Evolutionary conservation across 1,140 invertebrate species (phyloP), one percentile per base, ranked within the genome.

Genomic region (Dinothrombium tinctorium): DNA sequence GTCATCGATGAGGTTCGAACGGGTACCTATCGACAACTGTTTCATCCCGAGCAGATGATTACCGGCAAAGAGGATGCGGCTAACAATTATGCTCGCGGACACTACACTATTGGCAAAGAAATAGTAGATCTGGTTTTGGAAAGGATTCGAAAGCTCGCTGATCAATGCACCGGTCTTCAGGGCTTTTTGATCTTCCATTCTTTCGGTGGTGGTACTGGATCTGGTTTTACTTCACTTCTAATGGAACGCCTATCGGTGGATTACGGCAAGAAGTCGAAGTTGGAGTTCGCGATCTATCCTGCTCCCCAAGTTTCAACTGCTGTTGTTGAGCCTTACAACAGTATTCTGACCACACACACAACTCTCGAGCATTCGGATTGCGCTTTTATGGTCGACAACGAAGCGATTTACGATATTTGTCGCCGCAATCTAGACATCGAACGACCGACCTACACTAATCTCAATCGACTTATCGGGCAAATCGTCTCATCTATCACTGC

Each of bases 311-410:
- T 73, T 7, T 64, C 61, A 19, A 67, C 64, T 0, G 68, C 79
- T 9, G 76, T 87, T 32, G 79, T 87, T 1, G 82, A 87, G 54
- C 79, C 81, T 0, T 87, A 87, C 54, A 87, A 87, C 56, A 70
- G 79, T 0, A 62, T 84, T 4, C 56, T 86, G 25, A 73, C 78
- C 7, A 73, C 76, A 0, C 79, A 84, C 51, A 71, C 70, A 21
- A 73, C 72, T 22, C 65, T 87, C 51, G 72, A 86, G 49, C 69
- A 71, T 49, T 69, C 73, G 42, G 78, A 86, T 50, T 74, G 76
- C 32, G 73, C 71, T 28, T 83, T 87, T 52, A 52, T 72, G 59
- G 69, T 73, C 17, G 71, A 74, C 57, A 73, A 73, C 53, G 69
- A 76, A 54, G 72, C 71, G 39, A 75, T 74, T 44, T 74, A 73